Conservation (phyloP, 2,888 invertebrate genomes). For the Zele albiditarsus region DNA sequence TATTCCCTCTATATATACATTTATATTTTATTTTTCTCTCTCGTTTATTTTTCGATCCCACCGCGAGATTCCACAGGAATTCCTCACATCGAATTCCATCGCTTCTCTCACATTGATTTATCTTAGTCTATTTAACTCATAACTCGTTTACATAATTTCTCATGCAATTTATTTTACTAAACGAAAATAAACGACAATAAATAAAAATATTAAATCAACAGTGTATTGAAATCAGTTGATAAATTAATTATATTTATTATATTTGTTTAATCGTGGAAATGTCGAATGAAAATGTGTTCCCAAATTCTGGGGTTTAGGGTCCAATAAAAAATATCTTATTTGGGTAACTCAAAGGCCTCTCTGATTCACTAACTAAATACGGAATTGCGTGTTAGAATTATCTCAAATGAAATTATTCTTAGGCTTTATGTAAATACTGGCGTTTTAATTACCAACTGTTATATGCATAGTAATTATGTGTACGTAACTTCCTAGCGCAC, state of each 20-base stretch:
- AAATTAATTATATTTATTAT: background rate
- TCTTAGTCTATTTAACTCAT: slow-evolving; percentile 31
- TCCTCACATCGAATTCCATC: slow-evolving; percentile 36
- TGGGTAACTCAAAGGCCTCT: no score
- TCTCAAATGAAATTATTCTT: background rate
- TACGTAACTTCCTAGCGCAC: background rate
- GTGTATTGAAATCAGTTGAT: background rate
- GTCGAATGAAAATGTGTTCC: no score
- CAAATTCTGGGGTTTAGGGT: no score
- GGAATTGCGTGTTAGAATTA: no score
- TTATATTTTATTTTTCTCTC: slow-evolving; percentile 1
- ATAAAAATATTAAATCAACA: background rate
- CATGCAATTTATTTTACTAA: slow-evolving; percentile 8
- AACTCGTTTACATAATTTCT: slow-evolving; percentile 22
- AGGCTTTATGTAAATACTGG: slow-evolving; percentile 2
- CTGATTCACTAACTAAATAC: no score
- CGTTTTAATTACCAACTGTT: slow-evolving; percentile 6
- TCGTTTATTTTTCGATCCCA: slow-evolving; percentile 13
- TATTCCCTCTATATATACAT: background rate
- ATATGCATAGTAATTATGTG: slow-evolving; percentile 8
- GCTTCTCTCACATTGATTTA: slow-evolving; percentile 36
- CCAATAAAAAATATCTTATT: no score
- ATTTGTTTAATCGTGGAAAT: background rate
- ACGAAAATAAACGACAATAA: background rate
- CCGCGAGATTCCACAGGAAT: slow-evolving; percentile 26